Conservation (phyloP, 2,888 invertebrate species). For the Selenia dentaria region DNA sequence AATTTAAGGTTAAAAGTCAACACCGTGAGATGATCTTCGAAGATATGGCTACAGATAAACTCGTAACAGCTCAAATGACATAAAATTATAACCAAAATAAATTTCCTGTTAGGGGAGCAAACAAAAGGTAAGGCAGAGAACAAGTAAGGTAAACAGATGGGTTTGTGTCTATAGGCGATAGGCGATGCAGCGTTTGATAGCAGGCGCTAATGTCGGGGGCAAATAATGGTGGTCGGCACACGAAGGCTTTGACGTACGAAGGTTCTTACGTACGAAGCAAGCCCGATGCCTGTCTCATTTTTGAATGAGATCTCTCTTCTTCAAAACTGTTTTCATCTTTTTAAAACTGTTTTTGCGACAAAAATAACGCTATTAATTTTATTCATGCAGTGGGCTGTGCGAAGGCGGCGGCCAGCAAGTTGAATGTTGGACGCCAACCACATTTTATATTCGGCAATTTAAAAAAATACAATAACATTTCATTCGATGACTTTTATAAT, state of each 20-base stretch:
- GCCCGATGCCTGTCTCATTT: no score
- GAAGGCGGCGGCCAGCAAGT: no score
- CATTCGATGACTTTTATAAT: no score
- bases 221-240: conserved; percentile 44
- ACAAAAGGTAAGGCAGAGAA: conserved; percentile 69
- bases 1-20: conserved; percentile 66
- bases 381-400: no score
- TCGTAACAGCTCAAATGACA: conserved; percentile 71
- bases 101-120: conserved; percentile 79
- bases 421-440: no score
- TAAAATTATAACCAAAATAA: conserved; percentile 82
- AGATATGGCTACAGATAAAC: conserved; percentile 41
- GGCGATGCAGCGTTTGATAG: conserved; percentile 76
- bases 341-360: no score
- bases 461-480: no score
- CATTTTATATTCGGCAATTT: no score
- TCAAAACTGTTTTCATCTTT: no score
- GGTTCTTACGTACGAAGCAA: no score
- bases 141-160: conserved; percentile 68
- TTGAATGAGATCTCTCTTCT: no score
- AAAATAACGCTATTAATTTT: no score
- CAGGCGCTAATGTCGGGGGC: conserved; percentile 66
- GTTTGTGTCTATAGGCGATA: conserved; percentile 70
- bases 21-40: conserved; percentile 52
- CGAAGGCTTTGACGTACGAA: conserved; percentile 14